A percentile compares a stretch with the other conserved stretches of the same genome.
phyloP scores from a whole-genome alignment of 2,888 invertebrate species.

The Diplolepis rosae region DNA sequence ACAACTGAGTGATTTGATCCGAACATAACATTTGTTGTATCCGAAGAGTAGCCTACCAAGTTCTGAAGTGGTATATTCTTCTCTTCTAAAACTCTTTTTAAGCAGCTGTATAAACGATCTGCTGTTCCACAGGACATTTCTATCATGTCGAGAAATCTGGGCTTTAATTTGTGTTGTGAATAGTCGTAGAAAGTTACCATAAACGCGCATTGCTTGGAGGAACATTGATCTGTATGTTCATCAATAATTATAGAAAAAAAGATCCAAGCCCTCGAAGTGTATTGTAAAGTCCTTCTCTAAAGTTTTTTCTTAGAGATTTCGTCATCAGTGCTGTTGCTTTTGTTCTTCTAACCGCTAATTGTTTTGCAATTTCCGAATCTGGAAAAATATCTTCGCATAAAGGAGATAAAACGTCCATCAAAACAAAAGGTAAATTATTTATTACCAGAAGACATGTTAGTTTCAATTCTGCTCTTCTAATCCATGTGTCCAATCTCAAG shows the following conservation, averaged over 20 bases:
- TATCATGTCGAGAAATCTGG: conserved; percentile 52
- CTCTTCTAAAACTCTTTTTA: conserved; percentile 43
- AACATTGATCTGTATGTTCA: conserved; percentile 21
- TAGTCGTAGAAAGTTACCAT: conserved; percentile 12
- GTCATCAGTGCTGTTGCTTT: conserved; percentile 37
- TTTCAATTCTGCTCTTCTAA: conserved; percentile 37
- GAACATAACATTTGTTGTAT: conserved; percentile 61
- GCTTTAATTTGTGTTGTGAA: conserved; percentile 72
- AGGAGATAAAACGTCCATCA: conserved; percentile 38
- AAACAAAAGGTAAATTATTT: conserved; percentile 37
- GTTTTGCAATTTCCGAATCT: conserved; percentile 39
- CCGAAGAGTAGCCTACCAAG: conserved; percentile 56
- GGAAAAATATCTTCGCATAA: conserved; percentile 37
- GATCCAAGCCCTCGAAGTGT: background rate
- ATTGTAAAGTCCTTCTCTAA: conserved; percentile 3
- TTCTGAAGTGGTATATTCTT: conserved; percentile 53
- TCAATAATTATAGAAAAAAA: conserved; percentile 31
- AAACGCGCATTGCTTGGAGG: conserved; percentile 31
- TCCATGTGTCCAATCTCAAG: background rate
- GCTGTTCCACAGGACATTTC: conserved; percentile 47
- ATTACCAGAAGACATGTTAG: conserved; percentile 31
- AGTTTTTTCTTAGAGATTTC: background rate
- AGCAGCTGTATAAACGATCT: conserved; percentile 37
- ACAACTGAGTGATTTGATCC: conserved; percentile 39
- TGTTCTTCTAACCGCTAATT: conserved; percentile 33